Evolutionary conservation across 1,140 invertebrate genomes (phyloP).

Genomic region (Drosophila parvula): DNA sequence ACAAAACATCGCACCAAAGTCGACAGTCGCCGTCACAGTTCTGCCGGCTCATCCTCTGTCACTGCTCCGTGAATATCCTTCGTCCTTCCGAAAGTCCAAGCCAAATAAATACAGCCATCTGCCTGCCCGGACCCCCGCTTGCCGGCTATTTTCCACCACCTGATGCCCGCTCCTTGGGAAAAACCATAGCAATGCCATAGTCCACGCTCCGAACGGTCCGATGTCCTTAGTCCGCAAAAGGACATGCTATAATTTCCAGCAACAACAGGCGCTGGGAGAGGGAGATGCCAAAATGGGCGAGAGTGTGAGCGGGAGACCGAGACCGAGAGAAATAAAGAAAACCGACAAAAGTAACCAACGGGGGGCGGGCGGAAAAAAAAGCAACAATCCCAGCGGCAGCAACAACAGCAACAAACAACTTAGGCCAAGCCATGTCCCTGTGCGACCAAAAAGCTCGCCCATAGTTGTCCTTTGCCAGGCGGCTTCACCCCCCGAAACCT

Average conservation of each 20-base stretch:
- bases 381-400: slow-evolving; percentile 51
- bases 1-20: slow-evolving; percentile 70
- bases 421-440: slow-evolving; percentile 59
- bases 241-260: slow-evolving; percentile 81
- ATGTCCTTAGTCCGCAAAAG: slow-evolving; percentile 67
- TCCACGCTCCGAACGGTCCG: slow-evolving; percentile 52
- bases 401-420: slow-evolving; percentile 72
- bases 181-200: slow-evolving; percentile 78
- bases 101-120: slow-evolving; percentile 55
- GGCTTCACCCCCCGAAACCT: slow-evolving; percentile 6
- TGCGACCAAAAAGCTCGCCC: slow-evolving; percentile 65
- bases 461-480: slow-evolving; percentile 75
- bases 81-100: slow-evolving; percentile 42
- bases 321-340: slow-evolving; percentile 48
- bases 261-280: slow-evolving; percentile 48
- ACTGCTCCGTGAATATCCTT: not conserved
- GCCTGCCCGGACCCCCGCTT: not conserved
- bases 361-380: slow-evolving; percentile 34
- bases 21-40: slow-evolving; percentile 42
- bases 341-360: slow-evolving; percentile 73
- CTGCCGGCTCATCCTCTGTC: slow-evolving; percentile 25
- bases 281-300: not conserved
- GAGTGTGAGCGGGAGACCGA: slow-evolving; percentile 6
- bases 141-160: slow-evolving; percentile 40
- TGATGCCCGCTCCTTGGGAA: slow-evolving; percentile 47